Base-by-base conservation (phyloP, 2,888 invertebrate species). In the Lasius platythorax region DNA sequence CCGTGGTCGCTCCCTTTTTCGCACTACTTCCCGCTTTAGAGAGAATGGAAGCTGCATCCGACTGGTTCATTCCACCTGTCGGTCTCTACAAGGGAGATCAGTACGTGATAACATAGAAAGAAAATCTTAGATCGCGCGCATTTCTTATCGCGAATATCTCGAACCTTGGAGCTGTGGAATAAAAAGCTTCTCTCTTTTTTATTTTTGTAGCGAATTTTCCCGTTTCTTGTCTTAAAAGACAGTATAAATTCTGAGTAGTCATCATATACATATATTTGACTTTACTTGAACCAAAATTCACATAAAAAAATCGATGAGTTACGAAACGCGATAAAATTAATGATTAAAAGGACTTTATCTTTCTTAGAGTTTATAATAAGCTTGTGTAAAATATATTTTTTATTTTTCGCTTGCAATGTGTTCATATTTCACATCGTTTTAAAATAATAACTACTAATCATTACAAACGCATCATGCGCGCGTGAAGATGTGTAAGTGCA, bases 51-150 rank as follows among this genome's bases (percentile, higher is more conserved):
- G 68, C 70, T 58, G 56, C 43, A 28, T 78, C 30, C 75, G 63
- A 74, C 72, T 76, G 11, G 70, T 74, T 53, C 28, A 73, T n/a
- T 56, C 78, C 82, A 84, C 82, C 83, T 87, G 83, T 87, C 83
- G 85, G 28, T 30, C 58, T 50, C 64, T 23, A 50, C 73, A 50
- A 40, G n/a, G 43, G 40, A 68, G 43, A 78, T 68, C 64, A 56
- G 53, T 50, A 70, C 11, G 11, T 11, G 61, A 79, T 46, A 18
- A 18, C 18, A 43, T 28, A 33, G 58, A 33, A 70, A 28, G 28
- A 50, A 72, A 70, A 46, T 61, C 61, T 70, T 43, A 18, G 43
- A 37, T 70, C 70, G 79, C 43, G 58, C 58, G 58, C 30, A 79
- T 70, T 79, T 79, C 70, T 79, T 61, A 61, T 74, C 76, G n/a